A percentile compares a stretch with the other conserved stretches of the same genome.
Conservation (phyloP, 2,797 vertebrate genomes). For the Momotus momota region DNA sequence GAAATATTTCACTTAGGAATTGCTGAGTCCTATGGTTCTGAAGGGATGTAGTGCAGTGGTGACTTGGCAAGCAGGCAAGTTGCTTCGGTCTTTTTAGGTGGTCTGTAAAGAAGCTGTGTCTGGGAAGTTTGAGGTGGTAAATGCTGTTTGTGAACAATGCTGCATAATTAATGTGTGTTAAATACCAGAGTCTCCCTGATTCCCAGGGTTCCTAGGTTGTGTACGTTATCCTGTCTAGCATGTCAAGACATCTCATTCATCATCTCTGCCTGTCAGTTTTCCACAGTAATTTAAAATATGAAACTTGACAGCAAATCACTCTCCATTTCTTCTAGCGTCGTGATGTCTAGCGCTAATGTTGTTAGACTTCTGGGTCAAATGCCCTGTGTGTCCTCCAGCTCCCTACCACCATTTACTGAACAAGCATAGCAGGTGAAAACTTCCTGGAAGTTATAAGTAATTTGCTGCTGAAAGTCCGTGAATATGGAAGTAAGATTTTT, state of each 20-base stretch:
- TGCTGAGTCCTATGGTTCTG: not conserved
- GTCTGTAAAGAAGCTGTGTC: not conserved
- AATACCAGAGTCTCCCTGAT: not conserved
- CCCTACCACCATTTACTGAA: not conserved
- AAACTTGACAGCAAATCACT: not conserved
- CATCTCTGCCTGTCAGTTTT: not conserved
- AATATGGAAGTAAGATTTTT: not conserved
- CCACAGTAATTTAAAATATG: not conserved
- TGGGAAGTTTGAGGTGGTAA: not conserved
- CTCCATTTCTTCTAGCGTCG: rapidly evolving
- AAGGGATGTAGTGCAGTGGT: too few species aligned
- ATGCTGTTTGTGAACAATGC: not conserved
- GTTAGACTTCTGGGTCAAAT: not conserved
- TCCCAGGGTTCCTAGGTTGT: not conserved
- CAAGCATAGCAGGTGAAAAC: not conserved
- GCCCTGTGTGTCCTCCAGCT: not conserved
- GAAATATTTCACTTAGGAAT: not conserved
- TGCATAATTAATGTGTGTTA: not conserved
- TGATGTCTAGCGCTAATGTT: not conserved
- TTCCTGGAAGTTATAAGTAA: not conserved
- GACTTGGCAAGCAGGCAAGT: not conserved
- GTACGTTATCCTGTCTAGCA: not conserved
- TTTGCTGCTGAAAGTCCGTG: not conserved
- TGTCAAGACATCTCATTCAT: not conserved
- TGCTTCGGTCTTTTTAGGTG: not conserved